These are phyloP conservation scores for Philopedon plagiatum DNA, from an alignment of 2,888 invertebrate genomes.

Conservation along the genomic window DNA sequence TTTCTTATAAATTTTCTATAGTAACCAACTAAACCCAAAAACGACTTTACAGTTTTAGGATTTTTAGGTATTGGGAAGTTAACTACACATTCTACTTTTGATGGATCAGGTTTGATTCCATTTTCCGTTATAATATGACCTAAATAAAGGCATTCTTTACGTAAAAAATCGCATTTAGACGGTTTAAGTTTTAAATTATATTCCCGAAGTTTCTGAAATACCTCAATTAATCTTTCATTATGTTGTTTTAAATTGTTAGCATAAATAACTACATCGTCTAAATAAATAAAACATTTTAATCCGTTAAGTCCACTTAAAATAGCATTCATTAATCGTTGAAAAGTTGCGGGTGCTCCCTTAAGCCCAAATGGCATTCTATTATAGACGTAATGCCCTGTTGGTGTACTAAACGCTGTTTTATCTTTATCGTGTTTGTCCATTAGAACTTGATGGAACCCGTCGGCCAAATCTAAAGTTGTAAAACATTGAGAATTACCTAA, in stretches of 20 bases:
- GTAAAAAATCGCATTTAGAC: slow-evolving; percentile 59
- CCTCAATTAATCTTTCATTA: slow-evolving; percentile 51
- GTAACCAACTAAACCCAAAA: not conserved
- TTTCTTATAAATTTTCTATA: not conserved
- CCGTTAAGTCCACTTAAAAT: slow-evolving; percentile 49
- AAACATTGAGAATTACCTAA: slow-evolving; percentile 20
- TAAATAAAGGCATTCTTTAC: slow-evolving; percentile 29
- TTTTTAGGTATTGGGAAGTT: slow-evolving; percentile 12
- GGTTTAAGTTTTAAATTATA: slow-evolving; percentile 57
- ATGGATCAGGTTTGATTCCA: slow-evolving; percentile 6
- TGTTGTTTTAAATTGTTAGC: slow-evolving; percentile 9
- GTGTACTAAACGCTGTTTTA: slow-evolving; percentile 12
- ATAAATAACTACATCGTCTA: slow-evolving; percentile 58
- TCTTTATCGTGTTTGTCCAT: slow-evolving; percentile 4
- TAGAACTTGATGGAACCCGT: slow-evolving; percentile 11
- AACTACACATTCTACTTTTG: slow-evolving; percentile 3
- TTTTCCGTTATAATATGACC: slow-evolving; percentile 5
- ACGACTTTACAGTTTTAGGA: not conserved
- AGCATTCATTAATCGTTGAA: slow-evolving; percentile 54
- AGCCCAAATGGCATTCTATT: slow-evolving; percentile 54
- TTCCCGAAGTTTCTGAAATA: slow-evolving; percentile 54
- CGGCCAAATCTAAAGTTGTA: slow-evolving; percentile 1
- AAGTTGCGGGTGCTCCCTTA: slow-evolving; percentile 53
- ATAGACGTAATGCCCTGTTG: slow-evolving; percentile 53
- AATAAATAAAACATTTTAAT: slow-evolving; percentile 55